A percentile compares a stretch with the other conserved stretches of the same genome.
These are phyloP conservation scores for Aphidoletes aphidimyza DNA, from an alignment of 2,888 invertebrate genomes.

Conservation along the genomic window DNA sequence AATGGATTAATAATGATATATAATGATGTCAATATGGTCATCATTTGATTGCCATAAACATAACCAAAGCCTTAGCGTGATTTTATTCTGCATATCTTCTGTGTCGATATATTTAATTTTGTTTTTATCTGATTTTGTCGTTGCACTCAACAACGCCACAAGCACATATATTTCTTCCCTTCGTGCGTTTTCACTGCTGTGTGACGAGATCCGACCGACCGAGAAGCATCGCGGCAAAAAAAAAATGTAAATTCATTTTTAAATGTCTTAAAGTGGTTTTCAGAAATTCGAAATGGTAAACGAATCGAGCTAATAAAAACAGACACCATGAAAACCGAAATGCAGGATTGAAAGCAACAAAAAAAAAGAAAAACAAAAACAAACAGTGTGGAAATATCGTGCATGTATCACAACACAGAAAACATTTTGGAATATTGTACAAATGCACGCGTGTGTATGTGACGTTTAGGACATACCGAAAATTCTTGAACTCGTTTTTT, in stretches of 20 bases:
- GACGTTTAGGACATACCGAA: conserved; percentile 47
- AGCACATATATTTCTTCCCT: background rate
- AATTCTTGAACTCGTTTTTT: conserved; percentile 37
- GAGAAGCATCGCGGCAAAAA: background rate
- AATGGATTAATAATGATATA: conserved; percentile 51
- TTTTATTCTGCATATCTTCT: conserved; percentile 31
- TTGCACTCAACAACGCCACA: conserved; percentile 2
- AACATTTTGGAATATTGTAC: no score
- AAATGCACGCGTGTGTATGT: background rate
- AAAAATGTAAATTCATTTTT: conserved; percentile 45
- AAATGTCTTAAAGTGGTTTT: conserved; percentile 36
- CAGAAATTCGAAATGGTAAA: background rate
- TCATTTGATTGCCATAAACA: conserved; percentile 49
- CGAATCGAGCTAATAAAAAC: conserved; percentile 39
- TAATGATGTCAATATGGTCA: conserved; percentile 47
- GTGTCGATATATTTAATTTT: background rate
- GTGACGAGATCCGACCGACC: background rate
- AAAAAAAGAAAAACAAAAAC: background rate
- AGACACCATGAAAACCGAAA: conserved; percentile 34
- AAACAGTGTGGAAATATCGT: background rate
- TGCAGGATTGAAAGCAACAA: background rate
- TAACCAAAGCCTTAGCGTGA: conserved; percentile 31
- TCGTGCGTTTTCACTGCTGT: background rate
- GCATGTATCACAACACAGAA: background rate
- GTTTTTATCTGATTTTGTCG: conserved; percentile 43